Evolutionary conservation across 1,140 invertebrate species (phyloP), one percentile per base, ranked within the genome.

Genomic region (Lasioglossum baleicum): DNA sequence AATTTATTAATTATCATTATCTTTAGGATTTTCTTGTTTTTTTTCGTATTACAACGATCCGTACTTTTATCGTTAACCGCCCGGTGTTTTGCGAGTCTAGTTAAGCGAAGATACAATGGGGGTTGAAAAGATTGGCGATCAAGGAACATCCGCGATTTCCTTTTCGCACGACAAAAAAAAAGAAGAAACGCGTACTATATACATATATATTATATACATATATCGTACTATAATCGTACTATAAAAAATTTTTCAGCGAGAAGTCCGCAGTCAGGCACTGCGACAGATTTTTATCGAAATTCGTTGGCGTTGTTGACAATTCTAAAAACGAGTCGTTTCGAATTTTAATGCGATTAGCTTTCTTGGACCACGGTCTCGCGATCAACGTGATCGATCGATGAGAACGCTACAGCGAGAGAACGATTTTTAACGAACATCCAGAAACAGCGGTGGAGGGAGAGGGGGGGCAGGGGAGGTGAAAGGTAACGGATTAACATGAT

Each of bases 1-100:
- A 26, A 26, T 26, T 26, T 26, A 51, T 69, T 3, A 15, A 66
- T 42, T 74, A 76, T 82, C 31, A 22, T 60, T 70, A 73, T 74
- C 56, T 56, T 76, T 78, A 76, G 2, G 15, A 53, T 71, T 17
- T 51, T 51, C 51, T 51, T 51, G 61, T 48, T 11, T 26, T 11
- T 26, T 26, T 2, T 83, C 11, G 61, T 56, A 56, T 56, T n/a
- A n/a, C 60, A 20, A 67, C 20, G 42, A 67, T 31, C 10, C 35
- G 56, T 69, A 83, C 53, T 44, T 80, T 31, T 63, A 75, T 75
- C 42, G 48, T 75, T 60, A 69, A 83, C 58, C 67, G 40, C 60
- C 83, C 82, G 63, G 51, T 75, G 73, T 64, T 78, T 58, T 44
- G 10, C 56, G 40, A 67, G 61, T 42, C 42, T 31, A 63, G 56